Conservation (phyloP, 2,888 invertebrate genomes). For the Drosophila setosimentum region DNA sequence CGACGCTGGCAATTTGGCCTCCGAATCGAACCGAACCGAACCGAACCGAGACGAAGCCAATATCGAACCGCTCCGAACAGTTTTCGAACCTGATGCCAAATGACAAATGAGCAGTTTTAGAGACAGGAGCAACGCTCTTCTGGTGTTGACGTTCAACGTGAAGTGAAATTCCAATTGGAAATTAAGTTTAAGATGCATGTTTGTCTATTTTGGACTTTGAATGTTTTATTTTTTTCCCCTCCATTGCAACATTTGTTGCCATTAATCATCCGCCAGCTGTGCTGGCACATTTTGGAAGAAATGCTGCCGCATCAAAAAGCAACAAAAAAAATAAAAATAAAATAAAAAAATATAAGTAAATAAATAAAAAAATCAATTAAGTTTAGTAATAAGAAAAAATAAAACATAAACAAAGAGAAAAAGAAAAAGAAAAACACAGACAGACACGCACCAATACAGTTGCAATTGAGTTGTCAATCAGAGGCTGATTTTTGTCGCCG, state of each 20-base stretch:
- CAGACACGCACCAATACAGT: conserved; percentile 39
- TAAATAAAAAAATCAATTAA: conserved; percentile 69
- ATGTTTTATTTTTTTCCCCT: conserved; percentile 38
- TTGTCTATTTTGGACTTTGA: conserved; percentile 66
- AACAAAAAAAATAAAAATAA: conserved; percentile 7
- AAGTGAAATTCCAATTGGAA: conserved; percentile 69
- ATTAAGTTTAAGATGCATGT: conserved; percentile 68
- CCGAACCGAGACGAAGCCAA: background rate
- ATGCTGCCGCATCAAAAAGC: conserved; percentile 10
- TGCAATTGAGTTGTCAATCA: conserved; percentile 81
- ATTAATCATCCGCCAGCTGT: conserved; percentile 76
- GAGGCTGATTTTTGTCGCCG: conserved; percentile 77
- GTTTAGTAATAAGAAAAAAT: conserved; percentile 42
- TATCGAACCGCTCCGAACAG: background rate
- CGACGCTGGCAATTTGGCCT: conserved; percentile 51
- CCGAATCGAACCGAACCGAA: background rate
- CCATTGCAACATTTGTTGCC: conserved; percentile 77
- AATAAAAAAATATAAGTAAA: conserved; percentile 44
- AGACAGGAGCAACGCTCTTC: conserved; percentile 29
- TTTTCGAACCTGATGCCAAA: conserved; percentile 15
- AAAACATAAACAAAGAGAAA: conserved; percentile 5
- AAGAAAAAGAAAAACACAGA: conserved; percentile 4
- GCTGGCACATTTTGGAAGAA: conserved; percentile 37
- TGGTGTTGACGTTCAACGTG: conserved; percentile 9
- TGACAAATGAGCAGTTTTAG: conserved; percentile 75